Percentiles rank a stretch among this genome's conserved stretches.
Conservation (phyloP, 2,888 invertebrate genomes). For the Zhuqinia jingwanae region DNA sequence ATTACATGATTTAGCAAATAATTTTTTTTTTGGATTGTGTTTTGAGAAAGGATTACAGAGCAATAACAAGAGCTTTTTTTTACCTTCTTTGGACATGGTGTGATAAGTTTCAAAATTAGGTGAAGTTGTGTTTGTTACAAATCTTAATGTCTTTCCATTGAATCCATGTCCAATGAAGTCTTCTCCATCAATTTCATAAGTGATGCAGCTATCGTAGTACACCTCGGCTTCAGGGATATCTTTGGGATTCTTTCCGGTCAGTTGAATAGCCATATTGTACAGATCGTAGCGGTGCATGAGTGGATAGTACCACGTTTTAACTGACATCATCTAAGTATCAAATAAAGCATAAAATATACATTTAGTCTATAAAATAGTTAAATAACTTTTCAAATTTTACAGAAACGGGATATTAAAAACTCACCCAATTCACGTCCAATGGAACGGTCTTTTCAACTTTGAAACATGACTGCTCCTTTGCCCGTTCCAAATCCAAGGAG, state of each 20-base stretch:
- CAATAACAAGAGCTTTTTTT: background rate
- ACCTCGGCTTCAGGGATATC: background rate
- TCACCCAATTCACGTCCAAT: constrained; percentile 32
- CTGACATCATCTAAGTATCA: background rate
- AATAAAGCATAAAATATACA: too few relatives aligned
- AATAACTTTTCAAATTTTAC: background rate
- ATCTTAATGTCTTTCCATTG: background rate
- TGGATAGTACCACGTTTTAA: constrained; percentile 23
- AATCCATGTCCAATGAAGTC: constrained; percentile 17
- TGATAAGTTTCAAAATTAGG: background rate
- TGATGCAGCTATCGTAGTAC: constrained; percentile 35
- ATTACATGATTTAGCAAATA: background rate
- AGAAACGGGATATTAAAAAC: background rate
- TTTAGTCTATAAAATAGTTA: background rate
- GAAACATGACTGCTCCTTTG: constrained; percentile 37
- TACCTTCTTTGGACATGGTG: background rate
- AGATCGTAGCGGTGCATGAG: constrained; percentile 12
- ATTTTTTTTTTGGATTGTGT: background rate
- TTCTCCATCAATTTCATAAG: constrained; percentile 13
- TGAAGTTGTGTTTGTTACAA: background rate
- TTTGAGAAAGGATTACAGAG: too few relatives aligned
- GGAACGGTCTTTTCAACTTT: background rate
- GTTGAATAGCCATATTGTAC: constrained; percentile 10
- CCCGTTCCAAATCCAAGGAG: constrained; percentile 3
- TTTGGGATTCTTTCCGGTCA: background rate